phyloP scores from a whole-genome alignment of 2,113 vertebrate genomes.

The Phalacrocorax brasilianus region DNA sequence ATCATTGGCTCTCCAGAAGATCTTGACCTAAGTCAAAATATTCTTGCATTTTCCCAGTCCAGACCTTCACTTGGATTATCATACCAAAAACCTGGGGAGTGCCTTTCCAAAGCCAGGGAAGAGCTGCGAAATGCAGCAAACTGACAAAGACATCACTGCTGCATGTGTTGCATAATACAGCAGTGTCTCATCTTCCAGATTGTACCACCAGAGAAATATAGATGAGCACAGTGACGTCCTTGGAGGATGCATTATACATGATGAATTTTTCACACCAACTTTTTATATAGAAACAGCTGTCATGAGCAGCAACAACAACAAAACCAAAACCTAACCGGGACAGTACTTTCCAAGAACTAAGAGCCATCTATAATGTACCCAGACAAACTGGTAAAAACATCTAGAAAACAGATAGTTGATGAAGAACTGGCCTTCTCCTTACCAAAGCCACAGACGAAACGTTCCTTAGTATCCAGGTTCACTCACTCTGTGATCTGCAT shows the following conservation, averaged over 20 bases:
- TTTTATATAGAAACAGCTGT: background rate
- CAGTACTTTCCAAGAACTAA: background rate
- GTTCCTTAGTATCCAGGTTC: background rate
- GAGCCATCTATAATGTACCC: background rate
- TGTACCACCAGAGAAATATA: background rate
- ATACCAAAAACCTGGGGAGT: background rate
- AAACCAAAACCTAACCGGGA: background rate
- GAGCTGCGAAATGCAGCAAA: background rate
- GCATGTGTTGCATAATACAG: background rate
- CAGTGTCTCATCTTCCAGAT: background rate
- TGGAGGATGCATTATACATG: background rate
- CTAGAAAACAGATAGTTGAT: background rate
- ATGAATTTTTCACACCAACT: background rate
- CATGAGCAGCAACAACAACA: background rate
- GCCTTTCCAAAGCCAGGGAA: background rate
- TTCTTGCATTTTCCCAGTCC: background rate
- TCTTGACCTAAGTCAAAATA: fast-evolving
- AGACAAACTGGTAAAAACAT: background rate
- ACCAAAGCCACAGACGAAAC: background rate
- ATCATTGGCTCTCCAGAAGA: background rate
- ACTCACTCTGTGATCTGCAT: background rate
- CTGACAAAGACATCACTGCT: background rate
- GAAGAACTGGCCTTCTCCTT: background rate
- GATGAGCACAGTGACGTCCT: background rate
- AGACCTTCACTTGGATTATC: background rate